Percentiles rank a stretch among this genome's conserved stretches.
Conservation (phyloP, 2,888 invertebrate genomes). For the Spialia ferax region DNA sequence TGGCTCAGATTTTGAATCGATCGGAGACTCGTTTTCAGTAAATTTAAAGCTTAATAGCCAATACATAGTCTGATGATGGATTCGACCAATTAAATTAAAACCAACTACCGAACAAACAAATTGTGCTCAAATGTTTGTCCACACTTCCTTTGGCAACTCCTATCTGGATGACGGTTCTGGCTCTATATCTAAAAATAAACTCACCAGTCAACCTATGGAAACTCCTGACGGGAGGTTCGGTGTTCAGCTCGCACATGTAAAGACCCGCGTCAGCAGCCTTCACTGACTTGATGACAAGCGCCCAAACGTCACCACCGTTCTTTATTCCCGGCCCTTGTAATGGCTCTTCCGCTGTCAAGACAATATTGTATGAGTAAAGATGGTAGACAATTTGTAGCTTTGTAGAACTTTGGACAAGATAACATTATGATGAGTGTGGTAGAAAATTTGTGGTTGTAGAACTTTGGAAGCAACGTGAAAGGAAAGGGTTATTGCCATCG, state of each 20-base stretch:
- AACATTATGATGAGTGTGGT: not conserved
- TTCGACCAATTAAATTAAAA: too few species aligned
- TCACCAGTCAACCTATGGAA: constrained; percentile 93
- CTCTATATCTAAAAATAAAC: too few species aligned
- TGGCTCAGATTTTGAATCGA: too few species aligned
- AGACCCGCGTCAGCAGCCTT: constrained; percentile 91
- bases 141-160: too few species aligned
- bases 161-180: too few species aligned
- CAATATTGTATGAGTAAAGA: not conserved
- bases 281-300: constrained; percentile 91
- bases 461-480: too few species aligned
- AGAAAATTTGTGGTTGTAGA: not conserved
- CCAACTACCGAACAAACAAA: too few species aligned
- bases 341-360: constrained; percentile 69
- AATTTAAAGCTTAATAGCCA: too few species aligned
- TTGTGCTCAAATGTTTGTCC: too few species aligned
- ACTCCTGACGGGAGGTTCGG: constrained; percentile 91
- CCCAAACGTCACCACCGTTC: constrained; percentile 94
- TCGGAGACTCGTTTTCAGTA: too few species aligned
- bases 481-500: too few species aligned
- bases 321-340: constrained; percentile 77
- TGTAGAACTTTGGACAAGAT: not conserved
- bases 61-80: too few species aligned
- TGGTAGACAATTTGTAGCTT: not conserved
- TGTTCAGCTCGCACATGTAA: constrained; percentile 94